Percentiles rank a stretch among this genome's conserved stretches.
phyloP scores from a whole-genome alignment of 1,140 invertebrate species.

The Drosophila lowei region DNA sequence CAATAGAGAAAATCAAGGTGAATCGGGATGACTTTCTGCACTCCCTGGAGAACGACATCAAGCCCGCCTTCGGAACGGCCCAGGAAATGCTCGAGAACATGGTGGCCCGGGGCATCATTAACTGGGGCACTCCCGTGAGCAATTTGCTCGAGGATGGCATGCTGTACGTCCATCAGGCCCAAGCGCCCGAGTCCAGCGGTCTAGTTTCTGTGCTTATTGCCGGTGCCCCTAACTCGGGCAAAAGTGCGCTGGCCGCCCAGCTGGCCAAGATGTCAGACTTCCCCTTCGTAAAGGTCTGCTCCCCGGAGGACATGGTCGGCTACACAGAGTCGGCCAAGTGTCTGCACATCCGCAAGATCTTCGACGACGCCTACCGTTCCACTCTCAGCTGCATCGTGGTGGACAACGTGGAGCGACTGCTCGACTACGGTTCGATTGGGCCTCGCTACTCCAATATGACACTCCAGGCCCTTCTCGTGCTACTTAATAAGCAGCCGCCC shows the following conservation, averaged over 20 bases:
- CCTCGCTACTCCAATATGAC: slow-evolving; percentile 99
- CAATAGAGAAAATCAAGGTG: slow-evolving; percentile 97
- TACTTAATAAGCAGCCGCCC: slow-evolving; percentile 98
- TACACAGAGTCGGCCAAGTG: slow-evolving; percentile 98
- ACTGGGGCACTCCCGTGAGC: slow-evolving; percentile 95
- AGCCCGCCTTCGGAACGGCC: slow-evolving; percentile 97
- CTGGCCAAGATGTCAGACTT: slow-evolving; percentile 98
- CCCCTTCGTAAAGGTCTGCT: slow-evolving; percentile 98
- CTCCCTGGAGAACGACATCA: slow-evolving; percentile 98
- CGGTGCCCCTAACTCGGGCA: slow-evolving; percentile 97
- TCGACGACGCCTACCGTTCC: slow-evolving; percentile 99
- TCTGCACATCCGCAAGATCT: slow-evolving; percentile 95
- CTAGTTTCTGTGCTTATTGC: slow-evolving; percentile 95
- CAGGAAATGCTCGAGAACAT: slow-evolving; percentile 93
- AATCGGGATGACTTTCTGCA: slow-evolving; percentile 95
- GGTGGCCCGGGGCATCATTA: slow-evolving; percentile 93
- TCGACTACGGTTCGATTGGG: slow-evolving; percentile 99
- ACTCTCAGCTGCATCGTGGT: slow-evolving; percentile 97
- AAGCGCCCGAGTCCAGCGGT: slow-evolving; percentile 90
- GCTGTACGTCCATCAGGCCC: slow-evolving; percentile 94
- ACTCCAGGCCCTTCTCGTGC: slow-evolving; percentile 95
- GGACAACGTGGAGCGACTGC: slow-evolving; percentile 98
- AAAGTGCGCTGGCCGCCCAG: slow-evolving; percentile 97
- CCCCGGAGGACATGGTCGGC: slow-evolving; percentile 99
- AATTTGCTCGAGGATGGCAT: slow-evolving; percentile 95